phyloP scores from a whole-genome alignment of 2,797 vertebrate species.

The Etheostoma nigrum region DNA sequence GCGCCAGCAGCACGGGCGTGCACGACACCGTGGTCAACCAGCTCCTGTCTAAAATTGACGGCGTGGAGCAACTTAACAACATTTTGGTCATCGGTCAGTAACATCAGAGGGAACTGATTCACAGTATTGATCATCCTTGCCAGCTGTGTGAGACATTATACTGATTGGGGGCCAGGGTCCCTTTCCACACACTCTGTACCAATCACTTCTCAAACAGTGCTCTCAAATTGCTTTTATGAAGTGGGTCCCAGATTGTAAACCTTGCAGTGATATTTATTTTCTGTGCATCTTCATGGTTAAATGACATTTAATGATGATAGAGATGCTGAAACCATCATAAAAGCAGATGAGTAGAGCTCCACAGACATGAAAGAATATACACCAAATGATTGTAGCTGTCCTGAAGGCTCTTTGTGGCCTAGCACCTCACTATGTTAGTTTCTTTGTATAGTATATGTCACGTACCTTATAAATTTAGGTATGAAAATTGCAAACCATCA shows the following conservation, averaged over 20 bases:
- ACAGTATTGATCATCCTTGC: too few species aligned
- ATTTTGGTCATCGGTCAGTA: conserved; percentile 95
- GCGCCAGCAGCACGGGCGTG: conserved; percentile 95
- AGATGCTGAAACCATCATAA: neutral
- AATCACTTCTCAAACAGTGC: neutral
- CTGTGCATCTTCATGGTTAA: neutral
- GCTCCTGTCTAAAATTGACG: conserved; percentile 97
- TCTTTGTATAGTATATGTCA: neutral
- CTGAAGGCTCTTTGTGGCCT: neutral
- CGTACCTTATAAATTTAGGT: too few species aligned
- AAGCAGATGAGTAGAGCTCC: neutral
- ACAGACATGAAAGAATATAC: too few species aligned
- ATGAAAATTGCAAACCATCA: too few species aligned
- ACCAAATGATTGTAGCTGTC: neutral
- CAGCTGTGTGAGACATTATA: neutral
- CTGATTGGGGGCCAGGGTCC: neutral
- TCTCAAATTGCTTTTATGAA: neutral
- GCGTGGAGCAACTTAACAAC: conserved; percentile 98
- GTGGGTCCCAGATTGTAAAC: neutral
- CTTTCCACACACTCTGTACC: neutral
- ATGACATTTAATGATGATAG: neutral
- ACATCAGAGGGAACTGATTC: neutral
- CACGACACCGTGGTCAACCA: conserved; percentile 99
- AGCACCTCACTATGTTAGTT: neutral
- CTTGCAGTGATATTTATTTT: neutral